phyloP scores from a whole-genome alignment of 2,113 vertebrate genomes.

The Leptodactylus fuscus region DNA sequence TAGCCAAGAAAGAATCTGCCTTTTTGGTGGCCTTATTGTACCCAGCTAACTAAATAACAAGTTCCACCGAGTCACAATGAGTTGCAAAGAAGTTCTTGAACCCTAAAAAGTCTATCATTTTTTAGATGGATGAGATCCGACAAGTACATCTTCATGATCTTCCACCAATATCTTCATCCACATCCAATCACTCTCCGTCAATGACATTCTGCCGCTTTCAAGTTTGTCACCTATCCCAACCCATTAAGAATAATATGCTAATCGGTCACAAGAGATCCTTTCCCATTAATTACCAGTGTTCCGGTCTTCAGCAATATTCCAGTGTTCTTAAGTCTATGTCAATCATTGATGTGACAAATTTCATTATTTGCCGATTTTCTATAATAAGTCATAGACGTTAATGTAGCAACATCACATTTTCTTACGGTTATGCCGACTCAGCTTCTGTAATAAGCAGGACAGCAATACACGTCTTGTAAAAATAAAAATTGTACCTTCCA shows the following conservation, averaged over 20 bases:
- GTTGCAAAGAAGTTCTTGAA: not conserved
- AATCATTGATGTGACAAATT: constrained; percentile 15
- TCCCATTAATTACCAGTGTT: not conserved
- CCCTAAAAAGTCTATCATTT: not conserved
- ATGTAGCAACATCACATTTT: constrained; percentile 12
- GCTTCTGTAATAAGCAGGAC: constrained; percentile 8
- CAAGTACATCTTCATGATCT: not conserved
- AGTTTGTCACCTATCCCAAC: not conserved
- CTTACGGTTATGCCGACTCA: constrained; percentile 7
- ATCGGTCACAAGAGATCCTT: not conserved
- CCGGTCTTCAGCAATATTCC: not conserved
- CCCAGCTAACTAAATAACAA: too few species aligned
- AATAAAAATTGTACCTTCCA: not conserved
- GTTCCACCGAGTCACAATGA: too few species aligned
- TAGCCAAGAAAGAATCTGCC: too few species aligned
- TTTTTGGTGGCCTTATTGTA: too few species aligned
- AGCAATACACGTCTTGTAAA: not conserved
- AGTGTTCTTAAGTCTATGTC: not conserved
- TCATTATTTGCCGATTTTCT: not conserved
- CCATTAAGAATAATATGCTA: not conserved
- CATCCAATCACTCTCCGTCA: not conserved
- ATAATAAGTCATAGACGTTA: not conserved
- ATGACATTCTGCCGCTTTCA: not conserved
- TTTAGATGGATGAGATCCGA: not conserved
- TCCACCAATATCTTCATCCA: not conserved